A percentile compares a stretch with the other conserved stretches of the same genome.
Evolutionary conservation across 2,113 vertebrate species (phyloP).

Genomic region (Podarcis raffonei): DNA sequence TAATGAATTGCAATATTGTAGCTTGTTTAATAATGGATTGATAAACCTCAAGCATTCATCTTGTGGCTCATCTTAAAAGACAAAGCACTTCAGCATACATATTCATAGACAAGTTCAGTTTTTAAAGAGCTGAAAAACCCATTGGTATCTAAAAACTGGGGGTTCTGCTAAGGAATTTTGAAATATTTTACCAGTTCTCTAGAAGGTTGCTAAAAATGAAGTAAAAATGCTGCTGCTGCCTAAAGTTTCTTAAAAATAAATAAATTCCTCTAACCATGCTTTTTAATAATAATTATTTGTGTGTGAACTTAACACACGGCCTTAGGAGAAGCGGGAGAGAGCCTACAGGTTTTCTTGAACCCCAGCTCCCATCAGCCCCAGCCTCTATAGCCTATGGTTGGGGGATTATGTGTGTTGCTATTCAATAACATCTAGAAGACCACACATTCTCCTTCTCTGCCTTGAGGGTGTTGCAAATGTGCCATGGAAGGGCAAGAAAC

Average conservation of each 20-base stretch:
- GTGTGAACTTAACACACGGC: no score
- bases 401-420: no score
- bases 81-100: background rate
- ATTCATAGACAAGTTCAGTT: background rate
- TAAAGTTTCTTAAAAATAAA: no score
- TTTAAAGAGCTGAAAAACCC: background rate
- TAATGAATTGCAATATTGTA: conserved; percentile 19
- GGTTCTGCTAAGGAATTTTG: background rate
- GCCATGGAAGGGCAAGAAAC: background rate
- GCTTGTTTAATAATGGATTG: conserved; percentile 16
- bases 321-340: no score
- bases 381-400: no score
- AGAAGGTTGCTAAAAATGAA: background rate
- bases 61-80: background rate
- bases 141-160: background rate
- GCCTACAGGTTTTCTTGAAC: no score
- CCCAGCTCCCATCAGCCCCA: no score
- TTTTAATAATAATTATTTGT: background rate
- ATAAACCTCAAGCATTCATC: background rate
- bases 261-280: background rate
- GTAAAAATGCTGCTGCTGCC: background rate
- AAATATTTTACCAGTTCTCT: background rate
- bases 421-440: no score
- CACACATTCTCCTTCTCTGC: background rate
- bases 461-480: background rate